Base-by-base conservation (phyloP, 2,797 vertebrate species). In the Melanogrammus aeglefinus region DNA sequence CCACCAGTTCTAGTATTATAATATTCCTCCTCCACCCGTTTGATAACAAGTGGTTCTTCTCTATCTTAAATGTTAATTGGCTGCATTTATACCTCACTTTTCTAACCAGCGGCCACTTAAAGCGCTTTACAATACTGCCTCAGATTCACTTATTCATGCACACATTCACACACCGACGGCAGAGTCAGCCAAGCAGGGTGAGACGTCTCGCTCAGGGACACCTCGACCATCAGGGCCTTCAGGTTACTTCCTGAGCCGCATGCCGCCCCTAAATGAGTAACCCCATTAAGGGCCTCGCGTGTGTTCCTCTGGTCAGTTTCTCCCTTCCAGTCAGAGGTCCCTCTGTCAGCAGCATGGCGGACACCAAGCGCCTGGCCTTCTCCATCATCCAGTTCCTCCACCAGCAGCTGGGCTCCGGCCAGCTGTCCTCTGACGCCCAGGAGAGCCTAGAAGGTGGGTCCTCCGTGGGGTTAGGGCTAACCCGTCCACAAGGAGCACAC, bases 361-460 rank as follows among this genome's bases (percentile, higher is more conserved):
- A 96, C 89, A 96, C 94, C 85, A 97, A 96, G 88, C 96, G 95
- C 70, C 94, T 99, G 2, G 97, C 97, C 29, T 97, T 92, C 35
- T 96, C 97, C 91, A 97, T 99, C 92, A 94, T 99, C 90, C 96
- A 94, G 81, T 99, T 98, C 86, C 95, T 99, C 2, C 96, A 97
- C 0, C 94, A 96, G n/a, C 97, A 99, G 90, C 93, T 99, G 0
- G 93, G 92, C 73, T 92, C 94, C 0, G 97, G 97, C 0, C 87
- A 80, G 1, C 93, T 99, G 78, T 94, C 95, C 0, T 94, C 96
- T 0, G 96, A 97, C 0, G 96, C 97, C 29, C 96, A 98, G 91
- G 97, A 99, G 92, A 99, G 98, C 85, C 85, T 99, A 83, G 98
- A 99, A 94, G 98, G 98, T 99, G 77, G 81, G 66, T 4, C 24